A percentile compares a stretch with the other conserved stretches of the same genome.
These are phyloP conservation scores for Puntigrus tetrazona DNA, from an alignment of 2,113 vertebrate species.

Conservation along the genomic window DNA sequence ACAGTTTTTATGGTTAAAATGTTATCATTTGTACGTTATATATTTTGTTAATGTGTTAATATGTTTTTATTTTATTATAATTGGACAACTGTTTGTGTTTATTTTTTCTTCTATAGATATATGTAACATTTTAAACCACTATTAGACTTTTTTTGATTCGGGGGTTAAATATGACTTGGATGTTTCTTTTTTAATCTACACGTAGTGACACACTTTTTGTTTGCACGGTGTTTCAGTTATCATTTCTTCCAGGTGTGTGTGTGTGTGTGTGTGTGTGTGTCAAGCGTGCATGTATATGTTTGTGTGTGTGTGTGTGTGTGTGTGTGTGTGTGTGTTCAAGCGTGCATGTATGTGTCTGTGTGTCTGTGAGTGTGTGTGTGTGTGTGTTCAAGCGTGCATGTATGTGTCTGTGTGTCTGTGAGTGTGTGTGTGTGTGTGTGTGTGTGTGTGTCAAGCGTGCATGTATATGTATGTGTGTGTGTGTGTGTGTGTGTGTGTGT, in stretches of 20 bases:
- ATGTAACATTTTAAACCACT: not conserved
- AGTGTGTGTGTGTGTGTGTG: too few relatives aligned
- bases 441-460: not conserved
- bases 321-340: too few relatives aligned
- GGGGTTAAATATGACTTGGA: not conserved
- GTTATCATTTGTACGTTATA: too few relatives aligned
- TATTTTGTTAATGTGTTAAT: too few relatives aligned
- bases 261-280: constrained; percentile 3
- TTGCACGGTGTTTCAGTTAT: not conserved
- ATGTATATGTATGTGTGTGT: too few relatives aligned
- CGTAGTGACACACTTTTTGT: not conserved
- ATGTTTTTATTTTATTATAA: not conserved
- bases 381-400: too few relatives aligned
- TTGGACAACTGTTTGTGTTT: not conserved
- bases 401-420: too few relatives aligned
- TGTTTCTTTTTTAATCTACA: not conserved
- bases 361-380: too few relatives aligned
- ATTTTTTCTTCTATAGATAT: not conserved
- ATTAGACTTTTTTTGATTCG: not conserved
- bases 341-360: too few relatives aligned
- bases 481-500: not conserved
- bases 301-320: too few relatives aligned
- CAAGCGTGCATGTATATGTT: too few relatives aligned
- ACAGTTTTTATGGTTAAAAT: too few relatives aligned
- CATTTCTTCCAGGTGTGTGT: not conserved